Conservation (phyloP, 2,888 invertebrate species). For the Drosophila kuntzei region DNA sequence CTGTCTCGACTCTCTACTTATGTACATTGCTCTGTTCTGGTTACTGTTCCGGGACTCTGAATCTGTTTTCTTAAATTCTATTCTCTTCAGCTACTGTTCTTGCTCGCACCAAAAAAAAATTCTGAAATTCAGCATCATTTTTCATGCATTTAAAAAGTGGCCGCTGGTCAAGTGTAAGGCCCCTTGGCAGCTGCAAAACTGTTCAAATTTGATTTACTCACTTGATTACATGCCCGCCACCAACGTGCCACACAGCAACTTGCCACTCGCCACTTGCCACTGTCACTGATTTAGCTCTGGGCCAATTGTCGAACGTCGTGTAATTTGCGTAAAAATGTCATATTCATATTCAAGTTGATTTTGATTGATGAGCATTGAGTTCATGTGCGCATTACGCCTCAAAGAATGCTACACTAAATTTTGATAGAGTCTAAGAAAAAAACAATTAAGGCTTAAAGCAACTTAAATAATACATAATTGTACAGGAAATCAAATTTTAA, state of each 20-base stretch:
- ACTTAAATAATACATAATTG: neutral
- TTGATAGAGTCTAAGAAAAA: neutral
- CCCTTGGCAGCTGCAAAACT: conserved; percentile 73
- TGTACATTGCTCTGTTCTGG: conserved; percentile 12
- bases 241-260: neutral
- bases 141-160: conserved; percentile 81
- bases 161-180: conserved; percentile 46
- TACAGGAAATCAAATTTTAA: neutral
- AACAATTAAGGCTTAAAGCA: neutral
- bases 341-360: conserved; percentile 75
- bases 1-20: conserved; percentile 6
- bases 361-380: conserved; percentile 72
- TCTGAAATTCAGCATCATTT: conserved; percentile 72
- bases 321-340: conserved; percentile 83
- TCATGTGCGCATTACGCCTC: conserved; percentile 63
- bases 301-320: conserved; percentile 79
- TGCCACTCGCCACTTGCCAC: neutral
- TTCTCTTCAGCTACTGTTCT: neutral
- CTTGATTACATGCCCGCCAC: conserved; percentile 73
- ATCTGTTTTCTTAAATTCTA: conserved; percentile 7
- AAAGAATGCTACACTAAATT: conserved; percentile 36
- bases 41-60: conserved; percentile 17
- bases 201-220: conserved; percentile 84
- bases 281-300: conserved; percentile 48
- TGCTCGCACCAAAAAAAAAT: neutral